Evolutionary conservation across 2,113 vertebrate species (phyloP).

Genomic region (Pan paniscus): DNA sequence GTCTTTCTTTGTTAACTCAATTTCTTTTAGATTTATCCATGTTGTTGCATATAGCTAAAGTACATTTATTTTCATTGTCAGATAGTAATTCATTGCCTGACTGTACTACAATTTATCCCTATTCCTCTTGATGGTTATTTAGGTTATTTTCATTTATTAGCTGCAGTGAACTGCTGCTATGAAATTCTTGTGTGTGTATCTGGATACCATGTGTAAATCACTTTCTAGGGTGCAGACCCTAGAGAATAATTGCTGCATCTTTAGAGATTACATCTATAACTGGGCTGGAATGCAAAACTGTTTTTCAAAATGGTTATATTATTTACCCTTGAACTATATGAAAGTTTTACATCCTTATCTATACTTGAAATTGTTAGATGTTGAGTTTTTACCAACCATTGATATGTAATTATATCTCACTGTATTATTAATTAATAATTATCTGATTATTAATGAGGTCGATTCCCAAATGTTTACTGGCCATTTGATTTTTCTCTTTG

Average conservation of each 20-base stretch:
- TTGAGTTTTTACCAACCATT: not conserved
- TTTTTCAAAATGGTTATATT: not conserved
- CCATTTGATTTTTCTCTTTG: not conserved
- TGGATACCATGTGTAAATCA: not conserved
- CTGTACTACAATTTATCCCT: not conserved
- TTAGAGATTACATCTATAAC: not conserved
- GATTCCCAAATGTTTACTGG: not conserved
- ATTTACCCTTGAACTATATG: not conserved
- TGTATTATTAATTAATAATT: not conserved
- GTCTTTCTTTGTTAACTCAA: not conserved
- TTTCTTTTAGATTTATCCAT: not conserved
- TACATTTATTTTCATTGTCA: conserved; percentile 28
- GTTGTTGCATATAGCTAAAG: not conserved
- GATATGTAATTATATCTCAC: not conserved
- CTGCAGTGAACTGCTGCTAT: not conserved
- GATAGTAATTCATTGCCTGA: not conserved
- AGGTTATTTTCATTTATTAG: not conserved
- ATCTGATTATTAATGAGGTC: not conserved
- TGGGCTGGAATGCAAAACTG: not conserved
- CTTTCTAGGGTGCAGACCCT: not conserved
- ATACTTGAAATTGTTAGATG: not conserved
- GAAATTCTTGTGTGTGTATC: not conserved
- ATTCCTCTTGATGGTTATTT: not conserved
- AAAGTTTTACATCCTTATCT: not conserved
- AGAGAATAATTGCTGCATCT: not conserved